Conservation (phyloP, 2,888 invertebrate genomes). For the Dryadula phaetusa region DNA sequence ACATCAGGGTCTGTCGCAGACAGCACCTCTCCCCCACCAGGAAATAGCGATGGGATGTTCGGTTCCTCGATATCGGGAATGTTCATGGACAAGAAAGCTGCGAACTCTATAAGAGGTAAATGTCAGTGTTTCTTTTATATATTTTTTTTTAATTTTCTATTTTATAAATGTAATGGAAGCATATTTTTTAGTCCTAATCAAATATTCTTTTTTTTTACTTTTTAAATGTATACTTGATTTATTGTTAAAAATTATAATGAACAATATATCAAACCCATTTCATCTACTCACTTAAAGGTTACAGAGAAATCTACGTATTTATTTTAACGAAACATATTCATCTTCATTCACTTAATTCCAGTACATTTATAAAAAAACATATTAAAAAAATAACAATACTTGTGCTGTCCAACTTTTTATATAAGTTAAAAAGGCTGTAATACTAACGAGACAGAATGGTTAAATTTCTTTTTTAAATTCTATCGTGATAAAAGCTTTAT, state of each 20-base stretch:
- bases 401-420: neutral
- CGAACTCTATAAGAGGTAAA: conserved; percentile 88
- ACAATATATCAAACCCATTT: neutral
- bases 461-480: conserved; percentile 7
- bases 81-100: conserved; percentile 85
- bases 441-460: neutral
- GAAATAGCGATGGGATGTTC: conserved; percentile 75
- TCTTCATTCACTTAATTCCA: neutral
- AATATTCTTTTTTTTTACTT: neutral
- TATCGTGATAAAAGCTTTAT: neutral
- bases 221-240: too few species aligned
- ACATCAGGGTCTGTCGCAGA: conserved; percentile 80
- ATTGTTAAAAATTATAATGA: neutral
- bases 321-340: neutral
- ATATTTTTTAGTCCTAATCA: neutral
- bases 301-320: neutral
- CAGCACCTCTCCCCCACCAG: conserved; percentile 85
- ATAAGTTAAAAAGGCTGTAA: conserved; percentile 1
- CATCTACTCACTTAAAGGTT: neutral
- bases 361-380: conserved; percentile 6
- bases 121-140: conserved; percentile 42
- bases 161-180: neutral
- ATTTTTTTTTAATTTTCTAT: conserved; percentile 15
- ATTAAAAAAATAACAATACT: neutral
- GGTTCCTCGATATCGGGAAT: conserved; percentile 75